A percentile compares a stretch with the other conserved stretches of the same genome.
phyloP scores from a whole-genome alignment of 2,888 invertebrate genomes.

The Apodemia zela region DNA sequence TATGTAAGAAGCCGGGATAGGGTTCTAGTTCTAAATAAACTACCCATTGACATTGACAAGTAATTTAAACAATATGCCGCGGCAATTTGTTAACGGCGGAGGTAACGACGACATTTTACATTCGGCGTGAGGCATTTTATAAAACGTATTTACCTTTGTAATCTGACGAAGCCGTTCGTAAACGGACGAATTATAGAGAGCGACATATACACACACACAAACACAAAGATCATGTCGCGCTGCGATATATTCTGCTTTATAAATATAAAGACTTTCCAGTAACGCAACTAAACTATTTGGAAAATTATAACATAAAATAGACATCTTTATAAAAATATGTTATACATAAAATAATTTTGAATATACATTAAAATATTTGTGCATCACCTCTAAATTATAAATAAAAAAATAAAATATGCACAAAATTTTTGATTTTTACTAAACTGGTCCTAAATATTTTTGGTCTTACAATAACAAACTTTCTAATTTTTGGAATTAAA shows the following conservation, averaged over 20 bases:
- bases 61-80: too few relatives aligned
- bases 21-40: too few relatives aligned
- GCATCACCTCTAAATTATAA: constrained; percentile 12
- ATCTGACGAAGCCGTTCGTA: too few relatives aligned
- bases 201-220: not conserved
- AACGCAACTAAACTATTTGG: constrained; percentile 1
- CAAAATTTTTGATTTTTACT: not conserved
- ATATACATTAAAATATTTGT: constrained; percentile 12
- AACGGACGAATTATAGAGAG: too few relatives aligned
- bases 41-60: too few relatives aligned
- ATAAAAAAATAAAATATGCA: constrained; percentile 1
- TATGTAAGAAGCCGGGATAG: too few relatives aligned
- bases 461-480: not conserved
- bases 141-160: too few relatives aligned
- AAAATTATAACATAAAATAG: constrained; percentile 21
- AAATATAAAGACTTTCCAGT: not conserved
- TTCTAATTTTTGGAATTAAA: too few relatives aligned
- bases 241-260: not conserved
- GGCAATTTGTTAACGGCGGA: too few relatives aligned
- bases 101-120: too few relatives aligned
- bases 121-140: too few relatives aligned
- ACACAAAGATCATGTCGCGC: not conserved
- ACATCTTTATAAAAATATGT: constrained; percentile 21
- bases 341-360: constrained; percentile 4
- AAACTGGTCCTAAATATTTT: constrained; percentile 1